Conservation (phyloP, 2,113 vertebrate species). For the Anoura caudifer region DNA sequence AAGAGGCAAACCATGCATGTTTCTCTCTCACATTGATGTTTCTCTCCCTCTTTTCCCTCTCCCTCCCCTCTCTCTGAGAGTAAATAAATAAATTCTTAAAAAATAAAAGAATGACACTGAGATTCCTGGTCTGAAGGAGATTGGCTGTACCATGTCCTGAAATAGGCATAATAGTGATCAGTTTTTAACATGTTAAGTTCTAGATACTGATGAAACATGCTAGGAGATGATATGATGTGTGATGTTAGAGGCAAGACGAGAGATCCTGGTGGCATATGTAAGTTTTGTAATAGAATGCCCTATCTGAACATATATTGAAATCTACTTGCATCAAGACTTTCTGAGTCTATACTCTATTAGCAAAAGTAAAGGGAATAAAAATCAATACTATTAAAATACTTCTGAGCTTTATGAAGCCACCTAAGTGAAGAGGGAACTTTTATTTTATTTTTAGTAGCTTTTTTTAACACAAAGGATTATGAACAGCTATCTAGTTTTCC, state of each 20-base stretch:
- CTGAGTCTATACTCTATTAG: neutral
- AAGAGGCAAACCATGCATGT: no score
- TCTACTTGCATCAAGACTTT: neutral
- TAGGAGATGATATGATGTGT: neutral
- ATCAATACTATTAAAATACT: neutral
- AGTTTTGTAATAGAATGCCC: neutral
- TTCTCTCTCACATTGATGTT: no score
- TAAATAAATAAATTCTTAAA: no score
- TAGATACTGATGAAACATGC: neutral
- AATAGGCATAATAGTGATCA: neutral
- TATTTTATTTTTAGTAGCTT: neutral
- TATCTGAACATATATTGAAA: neutral
- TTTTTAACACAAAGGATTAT: neutral
- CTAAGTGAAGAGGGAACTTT: neutral
- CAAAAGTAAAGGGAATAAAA: neutral
- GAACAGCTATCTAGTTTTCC: neutral
- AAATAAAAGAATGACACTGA: no score
- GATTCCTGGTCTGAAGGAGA: neutral
- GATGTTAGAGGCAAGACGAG: neutral
- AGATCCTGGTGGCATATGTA: neutral
- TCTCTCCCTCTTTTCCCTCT: no score
- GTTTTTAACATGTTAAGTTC: neutral
- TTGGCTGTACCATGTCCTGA: neutral
- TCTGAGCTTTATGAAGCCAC: neutral
- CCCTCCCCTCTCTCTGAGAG: no score